Evolutionary conservation across 2,113 vertebrate genomes (phyloP).

Genomic region (Nanger granti): DNA sequence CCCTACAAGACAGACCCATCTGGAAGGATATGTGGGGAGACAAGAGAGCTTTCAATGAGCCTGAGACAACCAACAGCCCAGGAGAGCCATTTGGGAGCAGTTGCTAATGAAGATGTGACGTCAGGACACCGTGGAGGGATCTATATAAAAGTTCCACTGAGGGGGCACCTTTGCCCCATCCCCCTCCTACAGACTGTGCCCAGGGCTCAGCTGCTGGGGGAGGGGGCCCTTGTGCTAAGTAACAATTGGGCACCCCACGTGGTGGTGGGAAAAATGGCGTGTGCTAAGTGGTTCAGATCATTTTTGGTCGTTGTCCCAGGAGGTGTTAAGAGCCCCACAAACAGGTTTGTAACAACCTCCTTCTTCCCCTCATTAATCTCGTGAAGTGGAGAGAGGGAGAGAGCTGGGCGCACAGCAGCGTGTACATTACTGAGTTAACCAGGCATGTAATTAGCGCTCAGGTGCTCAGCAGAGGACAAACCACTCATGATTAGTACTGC

Average conservation of each 20-base stretch:
- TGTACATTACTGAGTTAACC: slow-evolving; percentile 82
- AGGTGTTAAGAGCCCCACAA: slow-evolving; percentile 42
- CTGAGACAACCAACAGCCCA: neutral
- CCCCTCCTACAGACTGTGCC: neutral
- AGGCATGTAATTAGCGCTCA: slow-evolving; percentile 83
- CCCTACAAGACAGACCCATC: neutral
- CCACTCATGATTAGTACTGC: slow-evolving; percentile 72
- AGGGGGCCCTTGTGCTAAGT: neutral
- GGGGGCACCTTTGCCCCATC: neutral
- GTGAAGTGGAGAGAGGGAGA: slow-evolving; percentile 68
- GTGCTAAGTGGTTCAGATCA: slow-evolving; percentile 20
- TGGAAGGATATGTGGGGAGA: neutral
- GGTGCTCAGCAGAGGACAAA: slow-evolving; percentile 76
- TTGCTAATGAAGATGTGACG: neutral
- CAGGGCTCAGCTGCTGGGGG: neutral
- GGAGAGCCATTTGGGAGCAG: neutral
- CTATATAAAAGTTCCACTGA: neutral
- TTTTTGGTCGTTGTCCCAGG: slow-evolving; percentile 67
- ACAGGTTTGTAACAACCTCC: slow-evolving; percentile 75
- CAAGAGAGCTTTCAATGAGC: neutral
- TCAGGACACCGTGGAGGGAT: neutral
- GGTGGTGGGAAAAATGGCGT: slow-evolving; percentile 41
- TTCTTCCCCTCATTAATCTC: slow-evolving; percentile 81
- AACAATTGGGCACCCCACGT: slow-evolving; percentile 24
- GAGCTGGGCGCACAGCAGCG: slow-evolving; percentile 65